Evolutionary conservation across 2,888 invertebrate genomes (phyloP).

Genomic region (Exocentrus adspersus): DNA sequence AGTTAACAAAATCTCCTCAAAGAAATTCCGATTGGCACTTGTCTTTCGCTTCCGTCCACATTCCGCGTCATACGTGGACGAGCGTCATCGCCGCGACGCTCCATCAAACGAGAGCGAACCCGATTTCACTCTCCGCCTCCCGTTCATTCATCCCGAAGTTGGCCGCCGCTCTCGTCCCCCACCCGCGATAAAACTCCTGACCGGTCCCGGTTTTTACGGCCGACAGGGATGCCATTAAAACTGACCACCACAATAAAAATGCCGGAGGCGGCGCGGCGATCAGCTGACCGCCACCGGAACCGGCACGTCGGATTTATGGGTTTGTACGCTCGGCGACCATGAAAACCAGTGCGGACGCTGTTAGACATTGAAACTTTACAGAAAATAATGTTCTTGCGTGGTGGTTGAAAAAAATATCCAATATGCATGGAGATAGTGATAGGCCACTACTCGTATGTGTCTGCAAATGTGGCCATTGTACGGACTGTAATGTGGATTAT

Average conservation of each 20-base stretch:
- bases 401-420: too few species aligned
- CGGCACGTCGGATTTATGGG: neutral
- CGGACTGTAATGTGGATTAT: slow-evolving; percentile 46
- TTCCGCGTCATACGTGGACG: too few species aligned
- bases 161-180: neutral
- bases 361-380: too few species aligned
- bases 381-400: too few species aligned
- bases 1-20: too few species aligned
- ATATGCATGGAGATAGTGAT: neutral
- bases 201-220: slow-evolving; percentile 10
- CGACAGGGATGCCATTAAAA: slow-evolving; percentile 14
- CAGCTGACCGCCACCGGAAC: neutral
- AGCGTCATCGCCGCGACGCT: too few species aligned
- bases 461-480: slow-evolving; percentile 54
- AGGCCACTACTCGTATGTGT: slow-evolving; percentile 47
- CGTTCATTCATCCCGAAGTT: neutral
- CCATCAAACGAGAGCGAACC: too few species aligned
- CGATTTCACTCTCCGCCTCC: neutral
- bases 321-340: too few species aligned
- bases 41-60: too few species aligned
- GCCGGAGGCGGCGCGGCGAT: slow-evolving; percentile 1
- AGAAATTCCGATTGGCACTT: too few species aligned
- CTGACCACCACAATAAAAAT: slow-evolving; percentile 25
- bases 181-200: slow-evolving; percentile 5
- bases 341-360: too few species aligned